Conservation (phyloP, 1,140 invertebrate species). For the Aphelenchoides fujianensis region DNA sequence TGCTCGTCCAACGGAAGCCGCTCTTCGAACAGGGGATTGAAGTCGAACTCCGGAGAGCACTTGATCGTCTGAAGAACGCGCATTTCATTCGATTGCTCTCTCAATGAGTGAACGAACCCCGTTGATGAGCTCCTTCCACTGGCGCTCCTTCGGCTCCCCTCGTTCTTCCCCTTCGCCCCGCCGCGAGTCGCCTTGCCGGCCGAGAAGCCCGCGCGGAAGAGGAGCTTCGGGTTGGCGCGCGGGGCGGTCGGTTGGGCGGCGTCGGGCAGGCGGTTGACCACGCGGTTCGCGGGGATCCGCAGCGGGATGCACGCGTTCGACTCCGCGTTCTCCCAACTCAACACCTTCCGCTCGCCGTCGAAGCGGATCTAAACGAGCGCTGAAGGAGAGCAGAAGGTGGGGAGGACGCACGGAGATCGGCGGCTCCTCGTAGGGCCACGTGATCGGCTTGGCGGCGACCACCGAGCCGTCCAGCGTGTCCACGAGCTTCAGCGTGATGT, state of each 20-base stretch:
- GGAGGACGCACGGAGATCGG: not conserved
- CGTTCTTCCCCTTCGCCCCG: not conserved
- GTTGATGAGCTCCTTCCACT: not conserved
- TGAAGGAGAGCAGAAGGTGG: not conserved
- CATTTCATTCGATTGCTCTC: constrained; percentile 1
- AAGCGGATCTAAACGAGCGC: constrained; percentile 8
- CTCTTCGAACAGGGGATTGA: constrained; percentile 12
- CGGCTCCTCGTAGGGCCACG: constrained; percentile 12
- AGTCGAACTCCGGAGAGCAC: not conserved
- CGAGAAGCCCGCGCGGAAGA: not conserved
- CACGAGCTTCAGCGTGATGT: not conserved
- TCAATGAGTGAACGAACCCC: not conserved
- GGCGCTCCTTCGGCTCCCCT: not conserved
- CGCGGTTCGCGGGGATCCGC: not conserved
- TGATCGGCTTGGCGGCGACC: not conserved
- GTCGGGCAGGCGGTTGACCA: not conserved
- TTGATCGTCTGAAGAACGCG: constrained; percentile 11
- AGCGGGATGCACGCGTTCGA: not conserved
- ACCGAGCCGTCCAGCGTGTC: not conserved
- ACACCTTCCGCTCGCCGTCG: not conserved
- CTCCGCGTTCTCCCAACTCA: constrained; percentile 16
- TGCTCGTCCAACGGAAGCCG: constrained; percentile 7
- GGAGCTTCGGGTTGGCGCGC: not conserved
- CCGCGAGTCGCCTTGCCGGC: not conserved
- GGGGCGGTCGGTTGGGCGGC: not conserved